Evolutionary conservation across 2,888 invertebrate genomes (phyloP).

Genomic region (Hypselothyrea guttata): DNA sequence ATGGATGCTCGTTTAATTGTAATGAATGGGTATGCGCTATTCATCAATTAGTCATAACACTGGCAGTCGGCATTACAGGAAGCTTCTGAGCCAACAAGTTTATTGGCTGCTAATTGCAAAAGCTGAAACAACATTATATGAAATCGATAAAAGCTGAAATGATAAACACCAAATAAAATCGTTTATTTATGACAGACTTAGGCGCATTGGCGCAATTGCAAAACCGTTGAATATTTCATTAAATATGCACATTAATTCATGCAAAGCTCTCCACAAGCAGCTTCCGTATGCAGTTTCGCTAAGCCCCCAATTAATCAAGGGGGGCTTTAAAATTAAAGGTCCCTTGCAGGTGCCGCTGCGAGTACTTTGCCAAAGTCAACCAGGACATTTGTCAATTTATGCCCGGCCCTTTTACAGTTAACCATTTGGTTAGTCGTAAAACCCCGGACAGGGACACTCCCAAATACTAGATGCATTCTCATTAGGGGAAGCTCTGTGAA

Average conservation of each 20-base stretch:
- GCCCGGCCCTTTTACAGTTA: conserved; percentile 43
- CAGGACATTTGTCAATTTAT: conserved; percentile 63
- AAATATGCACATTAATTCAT: conserved; percentile 63
- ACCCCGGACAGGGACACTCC: conserved; percentile 28
- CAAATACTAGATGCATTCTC: conserved; percentile 46
- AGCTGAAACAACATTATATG: conserved; percentile 37
- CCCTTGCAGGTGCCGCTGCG: neutral
- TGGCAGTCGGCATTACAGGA: conserved; percentile 45
- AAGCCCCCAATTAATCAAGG: conserved; percentile 61
- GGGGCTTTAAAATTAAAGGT: conserved; percentile 44
- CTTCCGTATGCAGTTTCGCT: conserved; percentile 54
- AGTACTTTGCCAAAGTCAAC: conserved; percentile 20
- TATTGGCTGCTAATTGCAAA: conserved; percentile 52
- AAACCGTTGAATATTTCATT: conserved; percentile 59
- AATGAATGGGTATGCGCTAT: conserved; percentile 7
- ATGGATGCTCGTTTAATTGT: too few species aligned
- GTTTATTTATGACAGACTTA: conserved; percentile 58
- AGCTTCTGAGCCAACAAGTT: conserved; percentile 36
- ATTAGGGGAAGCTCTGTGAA: conserved; percentile 19
- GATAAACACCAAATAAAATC: conserved; percentile 68
- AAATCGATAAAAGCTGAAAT: conserved; percentile 49
- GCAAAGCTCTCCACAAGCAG: conserved; percentile 40
- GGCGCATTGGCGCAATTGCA: conserved; percentile 39
- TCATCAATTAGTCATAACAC: conserved; percentile 35
- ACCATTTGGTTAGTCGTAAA: conserved; percentile 45